Percentiles rank a stretch among this genome's conserved stretches.
These are phyloP conservation scores for Anthoscopus minutus DNA, from an alignment of 2,113 vertebrate species.

Conservation along the genomic window DNA sequence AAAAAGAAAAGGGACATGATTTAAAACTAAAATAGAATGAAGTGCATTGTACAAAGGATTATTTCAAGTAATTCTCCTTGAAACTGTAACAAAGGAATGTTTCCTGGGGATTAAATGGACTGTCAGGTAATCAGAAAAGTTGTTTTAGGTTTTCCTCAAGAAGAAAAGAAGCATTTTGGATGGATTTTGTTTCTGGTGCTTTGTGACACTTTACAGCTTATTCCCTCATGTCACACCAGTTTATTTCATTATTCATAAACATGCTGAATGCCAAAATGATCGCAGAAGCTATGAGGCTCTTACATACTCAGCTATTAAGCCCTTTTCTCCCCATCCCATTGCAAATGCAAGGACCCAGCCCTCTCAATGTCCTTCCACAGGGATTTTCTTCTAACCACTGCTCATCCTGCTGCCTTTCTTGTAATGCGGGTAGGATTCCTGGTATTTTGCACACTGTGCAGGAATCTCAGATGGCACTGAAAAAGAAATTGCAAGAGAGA, in stretches of 20 bases:
- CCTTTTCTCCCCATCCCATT: background rate
- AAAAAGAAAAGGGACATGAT: slow-evolving; percentile 74
- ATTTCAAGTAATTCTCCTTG: slow-evolving; percentile 86
- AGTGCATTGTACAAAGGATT: slow-evolving; percentile 78
- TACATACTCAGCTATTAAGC: slow-evolving; percentile 56
- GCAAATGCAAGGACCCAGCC: background rate
- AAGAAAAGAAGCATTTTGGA: slow-evolving; percentile 77
- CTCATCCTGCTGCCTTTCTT: background rate
- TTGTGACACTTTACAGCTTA: slow-evolving; percentile 77
- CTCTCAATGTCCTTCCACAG: background rate
- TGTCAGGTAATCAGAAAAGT: slow-evolving; percentile 84
- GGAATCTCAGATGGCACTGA: background rate
- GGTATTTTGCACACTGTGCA: background rate
- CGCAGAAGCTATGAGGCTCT: slow-evolving; percentile 50
- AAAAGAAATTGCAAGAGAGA: background rate
- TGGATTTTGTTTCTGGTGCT: slow-evolving; percentile 74
- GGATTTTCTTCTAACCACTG: background rate
- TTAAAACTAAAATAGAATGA: slow-evolving; percentile 81
- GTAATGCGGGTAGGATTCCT: background rate
- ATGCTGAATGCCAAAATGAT: slow-evolving; percentile 64
- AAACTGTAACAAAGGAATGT: slow-evolving; percentile 81
- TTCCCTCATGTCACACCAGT: slow-evolving; percentile 70
- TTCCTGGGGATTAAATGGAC: slow-evolving; percentile 84
- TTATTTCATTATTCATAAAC: slow-evolving; percentile 77
- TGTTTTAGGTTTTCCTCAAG: slow-evolving; percentile 75